Percentiles rank a stretch among this genome's conserved stretches.
These are phyloP conservation scores for Pollenia amentaria DNA, from an alignment of 2,888 invertebrate genomes.

Conservation along the genomic window DNA sequence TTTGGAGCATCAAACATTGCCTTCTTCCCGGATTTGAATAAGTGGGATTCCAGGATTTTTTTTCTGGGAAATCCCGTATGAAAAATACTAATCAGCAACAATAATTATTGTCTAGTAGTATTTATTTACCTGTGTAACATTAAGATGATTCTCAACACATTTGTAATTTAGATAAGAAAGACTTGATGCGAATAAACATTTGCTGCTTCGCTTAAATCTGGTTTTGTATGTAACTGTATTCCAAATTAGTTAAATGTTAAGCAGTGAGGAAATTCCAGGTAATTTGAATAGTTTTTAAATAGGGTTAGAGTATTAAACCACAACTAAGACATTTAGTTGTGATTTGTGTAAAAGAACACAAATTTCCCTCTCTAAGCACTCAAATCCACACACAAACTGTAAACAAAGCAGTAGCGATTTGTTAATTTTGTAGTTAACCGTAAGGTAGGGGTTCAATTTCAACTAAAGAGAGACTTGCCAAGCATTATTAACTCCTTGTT, in stretches of 20 bases:
- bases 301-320: conserved; percentile 4
- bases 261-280: neutral
- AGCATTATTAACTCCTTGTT: too few species aligned
- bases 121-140: neutral
- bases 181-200: conserved; percentile 44
- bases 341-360: conserved; percentile 20
- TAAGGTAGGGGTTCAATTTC: neutral
- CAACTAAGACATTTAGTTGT: neutral
- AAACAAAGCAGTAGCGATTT: neutral
- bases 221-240: neutral
- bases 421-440: neutral
- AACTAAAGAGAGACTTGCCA: too few species aligned
- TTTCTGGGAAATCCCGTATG: too few species aligned
- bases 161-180: conserved; percentile 54
- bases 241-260: conserved; percentile 31
- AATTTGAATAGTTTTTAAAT: conserved; percentile 20
- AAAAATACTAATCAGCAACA: neutral
- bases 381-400: neutral
- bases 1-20: too few species aligned
- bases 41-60: too few species aligned
- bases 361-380: neutral
- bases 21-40: too few species aligned
- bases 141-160: conserved; percentile 50
- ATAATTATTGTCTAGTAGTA: conserved; percentile 1
- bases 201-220: neutral